A percentile compares a stretch with the other conserved stretches of the same genome.
These are phyloP conservation scores for Gnathonemus echidnorhynchus DNA, from an alignment of 2,113 vertebrate species.

Conservation along the genomic window DNA sequence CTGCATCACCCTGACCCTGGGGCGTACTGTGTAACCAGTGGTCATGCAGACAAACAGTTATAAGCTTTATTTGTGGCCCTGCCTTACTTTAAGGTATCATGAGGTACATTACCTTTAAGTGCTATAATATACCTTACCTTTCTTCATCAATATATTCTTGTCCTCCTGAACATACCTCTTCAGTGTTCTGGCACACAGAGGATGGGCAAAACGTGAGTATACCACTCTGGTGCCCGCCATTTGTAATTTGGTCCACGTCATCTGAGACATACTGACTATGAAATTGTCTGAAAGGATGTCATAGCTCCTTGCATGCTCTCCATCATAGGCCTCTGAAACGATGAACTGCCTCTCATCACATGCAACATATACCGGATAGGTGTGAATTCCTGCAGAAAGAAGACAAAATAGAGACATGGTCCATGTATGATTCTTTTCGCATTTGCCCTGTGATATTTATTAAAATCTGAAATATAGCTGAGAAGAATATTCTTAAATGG, in stretches of 20 bases:
- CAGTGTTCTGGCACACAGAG: conserved; percentile 19
- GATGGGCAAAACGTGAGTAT: not conserved
- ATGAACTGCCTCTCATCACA: conserved; percentile 19
- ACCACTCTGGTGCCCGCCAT: too few relatives aligned
- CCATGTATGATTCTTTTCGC: too few relatives aligned
- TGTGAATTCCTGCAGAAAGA: not conserved
- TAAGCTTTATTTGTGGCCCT: too few relatives aligned
- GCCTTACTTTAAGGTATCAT: not conserved
- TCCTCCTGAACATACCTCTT: conserved; percentile 3
- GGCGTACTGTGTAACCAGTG: conserved; percentile 10
- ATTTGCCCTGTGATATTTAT: too few relatives aligned
- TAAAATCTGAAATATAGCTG: too few relatives aligned
- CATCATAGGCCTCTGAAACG: not conserved
- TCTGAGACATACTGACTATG: not conserved
- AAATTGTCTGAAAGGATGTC: not conserved
- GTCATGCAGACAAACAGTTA: too few relatives aligned
- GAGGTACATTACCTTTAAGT: not conserved
- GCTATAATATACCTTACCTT: not conserved
- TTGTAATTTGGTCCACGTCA: not conserved
- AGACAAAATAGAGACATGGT: not conserved
- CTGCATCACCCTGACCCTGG: conserved; percentile 18
- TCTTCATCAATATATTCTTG: conserved; percentile 12
- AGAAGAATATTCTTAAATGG: too few relatives aligned
- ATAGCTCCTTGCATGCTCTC: not conserved
- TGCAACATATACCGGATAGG: conserved; percentile 3